A percentile compares a stretch with the other conserved stretches of the same genome.
phyloP scores from a whole-genome alignment of 2,888 invertebrate genomes.

The Leuctra nigra region DNA sequence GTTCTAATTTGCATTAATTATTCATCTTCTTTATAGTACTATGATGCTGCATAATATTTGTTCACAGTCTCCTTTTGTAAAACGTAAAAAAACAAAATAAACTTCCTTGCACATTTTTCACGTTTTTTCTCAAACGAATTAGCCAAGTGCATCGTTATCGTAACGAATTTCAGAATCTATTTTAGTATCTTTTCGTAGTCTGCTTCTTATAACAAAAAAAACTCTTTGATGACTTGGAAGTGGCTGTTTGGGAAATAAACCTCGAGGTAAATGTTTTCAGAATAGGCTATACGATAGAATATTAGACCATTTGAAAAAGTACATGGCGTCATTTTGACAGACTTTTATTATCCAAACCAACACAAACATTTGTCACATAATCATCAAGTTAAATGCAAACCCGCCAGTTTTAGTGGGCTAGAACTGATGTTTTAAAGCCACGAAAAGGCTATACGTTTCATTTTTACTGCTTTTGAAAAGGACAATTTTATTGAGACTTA shows the following conservation, averaged over 20 bases:
- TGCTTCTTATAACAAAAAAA: background rate
- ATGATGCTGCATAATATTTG: no score
- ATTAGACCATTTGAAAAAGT: constrained; percentile 9
- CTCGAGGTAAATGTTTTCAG: background rate
- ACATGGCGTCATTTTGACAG: constrained; percentile 19
- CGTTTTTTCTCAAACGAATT: no score
- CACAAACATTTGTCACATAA: constrained; percentile 21
- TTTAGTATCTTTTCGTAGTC: no score
- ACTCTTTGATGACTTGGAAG: background rate
- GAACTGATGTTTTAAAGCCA: constrained; percentile 2
- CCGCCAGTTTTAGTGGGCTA: background rate
- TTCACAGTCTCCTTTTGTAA: no score
- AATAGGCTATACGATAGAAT: background rate
- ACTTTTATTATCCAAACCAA: constrained; percentile 19
- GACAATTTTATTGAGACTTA: constrained; percentile 17
- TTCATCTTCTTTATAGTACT: no score
- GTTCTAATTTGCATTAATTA: no score
- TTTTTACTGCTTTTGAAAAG: constrained; percentile 20
- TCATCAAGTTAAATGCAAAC: constrained; percentile 9
- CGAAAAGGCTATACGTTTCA: constrained; percentile 5
- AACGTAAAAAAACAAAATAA: no score
- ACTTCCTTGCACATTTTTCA: no score
- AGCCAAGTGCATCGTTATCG: no score
- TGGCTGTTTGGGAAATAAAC: no score
- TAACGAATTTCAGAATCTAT: no score